Evolutionary conservation across 2,888 invertebrate species (phyloP), one percentile per base, ranked within the genome.

Genomic region (Stramonita haemastoma): DNA sequence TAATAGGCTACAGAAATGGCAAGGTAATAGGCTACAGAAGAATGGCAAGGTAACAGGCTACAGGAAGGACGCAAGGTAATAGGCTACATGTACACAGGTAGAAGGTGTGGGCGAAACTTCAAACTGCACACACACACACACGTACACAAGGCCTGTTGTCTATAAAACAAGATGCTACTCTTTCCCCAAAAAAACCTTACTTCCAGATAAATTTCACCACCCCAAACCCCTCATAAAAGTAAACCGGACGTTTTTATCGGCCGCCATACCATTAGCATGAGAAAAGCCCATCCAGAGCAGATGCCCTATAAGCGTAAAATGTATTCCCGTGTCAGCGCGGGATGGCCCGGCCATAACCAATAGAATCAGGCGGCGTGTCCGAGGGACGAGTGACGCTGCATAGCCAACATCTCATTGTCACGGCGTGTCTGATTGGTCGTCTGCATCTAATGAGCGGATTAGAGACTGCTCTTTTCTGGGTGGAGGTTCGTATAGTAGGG

Each of bases 391-490:
- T 84, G 84, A 56, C 84, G 56, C 29, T 46, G 84, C 84, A 84
- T 84, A 57, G 26, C 57, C 36, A 46, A 84, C 57, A 57, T 34
- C 84, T 57, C 57, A 84, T 84, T 84, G 29, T 57, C 84, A 57
- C 84, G 56, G 46, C 46, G 36, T 46, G 46, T 84, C 36, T n/a
- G 83, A 36, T 46, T 83, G 83, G 83, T 46, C 46, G 46, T 32
- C 46, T 83, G 83, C 83, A 83, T 83, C 46, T 83, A 79, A 83
- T 83, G 46, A 83, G 46, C 83, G 32, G 83, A 83, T 83, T 83
- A 83, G 79, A n/a, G 34, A 73, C n/a, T 46, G 46, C 46, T 46
- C 46, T 46, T 46, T 46, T 46, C 46, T 46, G 8, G 46, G 46
- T 46, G 46, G 46, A 46, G 46, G 46, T 8, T 46, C 4, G 46